A percentile compares a stretch with the other conserved stretches of the same genome.
Evolutionary conservation across 2,113 vertebrate genomes (phyloP).

Genomic region (Tricholaema leucomelas): DNA sequence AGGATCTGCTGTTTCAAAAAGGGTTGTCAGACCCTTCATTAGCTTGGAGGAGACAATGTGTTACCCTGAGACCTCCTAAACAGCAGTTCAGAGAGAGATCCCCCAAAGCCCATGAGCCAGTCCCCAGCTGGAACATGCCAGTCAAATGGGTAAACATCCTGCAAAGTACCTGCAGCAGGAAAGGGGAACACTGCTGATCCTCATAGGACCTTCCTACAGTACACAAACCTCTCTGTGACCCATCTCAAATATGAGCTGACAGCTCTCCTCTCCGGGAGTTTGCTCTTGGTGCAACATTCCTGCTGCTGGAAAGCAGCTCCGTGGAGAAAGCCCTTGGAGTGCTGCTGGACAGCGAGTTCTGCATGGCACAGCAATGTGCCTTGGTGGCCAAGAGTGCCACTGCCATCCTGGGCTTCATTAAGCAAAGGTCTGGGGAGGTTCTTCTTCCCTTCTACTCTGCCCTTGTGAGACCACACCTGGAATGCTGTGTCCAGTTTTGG

Average conservation of each 20-base stretch:
- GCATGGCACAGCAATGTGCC: no score
- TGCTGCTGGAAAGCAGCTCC: no score
- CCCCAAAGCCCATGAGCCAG: fast-evolving
- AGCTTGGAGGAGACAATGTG: neutral
- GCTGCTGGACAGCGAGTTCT: no score
- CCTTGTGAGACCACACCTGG: no score
- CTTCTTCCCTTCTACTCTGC: no score
- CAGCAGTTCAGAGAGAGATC: neutral
- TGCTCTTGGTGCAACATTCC: neutral
- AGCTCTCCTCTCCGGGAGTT: neutral
- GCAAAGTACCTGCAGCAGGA: neutral
- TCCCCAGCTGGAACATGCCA: neutral
- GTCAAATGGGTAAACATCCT: neutral
- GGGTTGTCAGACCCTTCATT: neutral
- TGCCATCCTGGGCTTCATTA: no score
- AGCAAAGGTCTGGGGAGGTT: no score
- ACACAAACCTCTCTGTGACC: neutral
- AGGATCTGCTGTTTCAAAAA: neutral
- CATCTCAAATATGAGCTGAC: fast-evolving
- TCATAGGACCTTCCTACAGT: neutral
- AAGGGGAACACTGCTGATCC: neutral
- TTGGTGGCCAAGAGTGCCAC: no score
- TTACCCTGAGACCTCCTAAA: neutral
- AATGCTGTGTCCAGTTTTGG: no score
- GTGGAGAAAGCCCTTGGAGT: no score